A percentile compares a stretch with the other conserved stretches of the same genome.
phyloP scores from a whole-genome alignment of 37 sponge, comb jelly and placozoan species.

The Crambe crambe region DNA sequence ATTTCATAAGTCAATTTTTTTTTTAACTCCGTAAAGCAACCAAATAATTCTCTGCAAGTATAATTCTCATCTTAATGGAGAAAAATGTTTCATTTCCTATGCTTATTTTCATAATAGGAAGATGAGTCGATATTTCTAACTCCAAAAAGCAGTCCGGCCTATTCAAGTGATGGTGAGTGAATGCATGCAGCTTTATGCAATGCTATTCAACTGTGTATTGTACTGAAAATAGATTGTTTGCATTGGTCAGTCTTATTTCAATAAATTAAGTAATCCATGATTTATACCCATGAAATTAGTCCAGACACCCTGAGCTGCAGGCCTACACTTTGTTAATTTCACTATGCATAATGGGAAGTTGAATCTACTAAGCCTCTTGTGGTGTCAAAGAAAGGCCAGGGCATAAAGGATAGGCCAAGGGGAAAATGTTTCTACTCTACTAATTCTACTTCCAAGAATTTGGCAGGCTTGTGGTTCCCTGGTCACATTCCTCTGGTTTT shows the following conservation, averaged over 20 bases:
- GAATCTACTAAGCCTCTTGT: no score
- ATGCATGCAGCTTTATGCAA: background rate
- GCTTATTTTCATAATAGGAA: constrained; percentile 1
- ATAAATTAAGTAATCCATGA: background rate
- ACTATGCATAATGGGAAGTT: no score
- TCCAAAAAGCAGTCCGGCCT: constrained; percentile 27
- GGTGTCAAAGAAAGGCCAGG: background rate
- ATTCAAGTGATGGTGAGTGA: constrained; percentile 29
- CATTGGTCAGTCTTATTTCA: no score
- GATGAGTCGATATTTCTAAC: constrained; percentile 30
- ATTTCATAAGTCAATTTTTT: no score
- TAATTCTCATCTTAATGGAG: no score
- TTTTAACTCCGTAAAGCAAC: no score
- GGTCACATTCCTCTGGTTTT: constrained; percentile 12
- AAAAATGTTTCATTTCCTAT: no score
- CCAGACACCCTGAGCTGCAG: no score
- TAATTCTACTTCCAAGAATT: constrained; percentile 18
- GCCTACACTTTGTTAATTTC: no score
- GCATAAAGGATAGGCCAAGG: background rate
- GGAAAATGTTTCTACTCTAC: background rate
- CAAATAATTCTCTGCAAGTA: no score
- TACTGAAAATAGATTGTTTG: background rate
- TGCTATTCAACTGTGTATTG: background rate
- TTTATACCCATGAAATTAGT: background rate
- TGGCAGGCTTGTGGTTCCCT: background rate